Percentiles rank a stretch among this genome's conserved stretches.
These are phyloP conservation scores for Dendronephthya gigantea DNA, from an alignment of 64 coral and sea anemone genomes.

Conservation along the genomic window DNA sequence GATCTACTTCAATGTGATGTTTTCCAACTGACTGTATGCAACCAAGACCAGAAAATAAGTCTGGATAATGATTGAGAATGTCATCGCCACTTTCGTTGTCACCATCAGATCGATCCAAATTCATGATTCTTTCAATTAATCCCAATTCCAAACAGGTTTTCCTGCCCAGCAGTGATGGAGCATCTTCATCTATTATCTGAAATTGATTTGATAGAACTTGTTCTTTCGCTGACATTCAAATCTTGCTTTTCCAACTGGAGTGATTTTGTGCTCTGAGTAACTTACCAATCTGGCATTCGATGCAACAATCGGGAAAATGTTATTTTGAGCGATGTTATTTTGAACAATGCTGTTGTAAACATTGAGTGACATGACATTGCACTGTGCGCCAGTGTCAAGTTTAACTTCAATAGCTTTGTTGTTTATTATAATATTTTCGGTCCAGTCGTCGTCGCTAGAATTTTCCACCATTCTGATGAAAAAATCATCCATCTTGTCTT, in stretches of 20 bases:
- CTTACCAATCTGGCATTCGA: neutral
- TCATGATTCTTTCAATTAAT: neutral
- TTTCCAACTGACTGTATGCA: neutral
- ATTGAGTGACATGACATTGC: neutral
- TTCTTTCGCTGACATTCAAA: neutral
- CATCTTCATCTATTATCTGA: neutral
- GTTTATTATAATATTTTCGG: neutral
- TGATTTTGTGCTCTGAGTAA: neutral
- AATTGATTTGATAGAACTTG: neutral
- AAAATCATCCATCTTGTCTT: neutral
- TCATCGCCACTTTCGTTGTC: neutral
- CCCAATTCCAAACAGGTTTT: neutral
- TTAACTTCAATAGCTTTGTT: neutral
- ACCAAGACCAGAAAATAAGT: conserved; percentile 14
- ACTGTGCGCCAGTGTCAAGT: neutral
- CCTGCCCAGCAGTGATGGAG: neutral
- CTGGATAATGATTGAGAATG: neutral
- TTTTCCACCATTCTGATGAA: neutral
- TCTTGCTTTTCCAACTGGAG: neutral
- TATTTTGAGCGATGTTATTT: neutral
- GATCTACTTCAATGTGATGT: conserved; percentile 12
- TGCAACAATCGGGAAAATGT: neutral
- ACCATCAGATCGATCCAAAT: neutral
- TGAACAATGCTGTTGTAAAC: neutral
- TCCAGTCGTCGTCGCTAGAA: neutral